Percentiles rank a stretch among this genome's conserved stretches.
phyloP scores from a whole-genome alignment of 2,797 vertebrate genomes.

The Sternotherus odoratus region DNA sequence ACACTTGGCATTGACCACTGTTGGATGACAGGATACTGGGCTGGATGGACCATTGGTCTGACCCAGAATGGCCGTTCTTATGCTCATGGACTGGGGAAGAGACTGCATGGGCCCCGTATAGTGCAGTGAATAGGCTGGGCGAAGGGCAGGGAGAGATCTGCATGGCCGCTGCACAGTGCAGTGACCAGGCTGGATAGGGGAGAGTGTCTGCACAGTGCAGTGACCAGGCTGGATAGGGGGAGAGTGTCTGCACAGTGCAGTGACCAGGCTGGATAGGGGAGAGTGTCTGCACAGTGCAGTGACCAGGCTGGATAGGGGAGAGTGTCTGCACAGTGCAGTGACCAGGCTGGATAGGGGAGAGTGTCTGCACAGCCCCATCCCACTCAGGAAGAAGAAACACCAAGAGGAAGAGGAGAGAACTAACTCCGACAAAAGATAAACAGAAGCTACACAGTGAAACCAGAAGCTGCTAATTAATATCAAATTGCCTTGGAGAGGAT shows the following conservation, averaged over 20 bases:
- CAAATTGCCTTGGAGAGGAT: not conserved
- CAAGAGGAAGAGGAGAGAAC: slow-evolving; percentile 56
- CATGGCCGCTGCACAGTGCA: no score
- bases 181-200: not conserved
- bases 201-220: no score
- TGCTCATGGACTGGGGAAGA: fast-evolving
- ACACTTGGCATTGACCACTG: not conserved
- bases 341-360: no score
- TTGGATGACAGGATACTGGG: not conserved
- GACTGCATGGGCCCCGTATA: not conserved
- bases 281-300: no score
- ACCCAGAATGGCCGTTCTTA: not conserved
- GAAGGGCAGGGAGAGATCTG: not conserved
- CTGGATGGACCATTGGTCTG: not conserved
- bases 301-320: no score
- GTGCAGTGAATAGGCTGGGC: not conserved
- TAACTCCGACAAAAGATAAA: slow-evolving; percentile 46
- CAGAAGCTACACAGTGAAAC: slow-evolving; percentile 40
- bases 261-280: no score
- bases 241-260: no score
- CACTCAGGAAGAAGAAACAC: slow-evolving; percentile 25
- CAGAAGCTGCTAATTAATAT: slow-evolving; percentile 62
- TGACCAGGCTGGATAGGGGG: no score
- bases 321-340: no score
- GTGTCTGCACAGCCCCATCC: fast-evolving